Evolutionary conservation across 2,113 vertebrate genomes (phyloP).

Genomic region (Thryonomys swinderianus): DNA sequence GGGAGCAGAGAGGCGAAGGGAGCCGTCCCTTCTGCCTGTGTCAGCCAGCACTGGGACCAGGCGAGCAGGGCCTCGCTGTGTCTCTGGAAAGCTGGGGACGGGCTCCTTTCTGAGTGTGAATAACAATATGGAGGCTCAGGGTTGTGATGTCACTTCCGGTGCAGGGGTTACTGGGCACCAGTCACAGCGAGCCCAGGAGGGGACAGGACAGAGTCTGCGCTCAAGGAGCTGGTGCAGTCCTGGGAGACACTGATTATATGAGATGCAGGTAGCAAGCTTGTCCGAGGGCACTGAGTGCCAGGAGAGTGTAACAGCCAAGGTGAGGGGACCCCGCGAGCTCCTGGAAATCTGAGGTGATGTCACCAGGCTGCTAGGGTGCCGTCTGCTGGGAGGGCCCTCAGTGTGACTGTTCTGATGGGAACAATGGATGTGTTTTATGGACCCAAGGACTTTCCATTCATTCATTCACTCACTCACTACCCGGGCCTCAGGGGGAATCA

Average conservation of each 20-base stretch:
- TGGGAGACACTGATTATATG: neutral
- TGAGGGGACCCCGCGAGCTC: neutral
- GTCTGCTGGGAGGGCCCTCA: neutral
- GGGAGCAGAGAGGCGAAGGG: neutral
- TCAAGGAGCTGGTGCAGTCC: neutral
- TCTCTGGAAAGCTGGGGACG: neutral
- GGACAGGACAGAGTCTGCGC: neutral
- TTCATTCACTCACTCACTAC: neutral
- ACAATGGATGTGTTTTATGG: neutral
- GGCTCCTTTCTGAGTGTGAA: neutral
- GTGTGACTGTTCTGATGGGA: neutral
- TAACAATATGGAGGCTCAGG: neutral
- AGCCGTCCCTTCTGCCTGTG: fast-evolving
- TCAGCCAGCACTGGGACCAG: neutral
- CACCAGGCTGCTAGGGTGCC: neutral
- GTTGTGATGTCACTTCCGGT: neutral
- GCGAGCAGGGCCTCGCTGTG: fast-evolving
- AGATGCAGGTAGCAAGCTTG: neutral
- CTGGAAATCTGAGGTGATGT: too few relatives aligned
- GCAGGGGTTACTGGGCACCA: neutral
- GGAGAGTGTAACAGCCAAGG: too few relatives aligned
- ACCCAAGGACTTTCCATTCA: neutral
- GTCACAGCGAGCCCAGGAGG: neutral
- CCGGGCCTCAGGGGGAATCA: neutral
- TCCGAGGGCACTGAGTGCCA: too few relatives aligned